Percentiles rank a stretch among this genome's conserved stretches.
Evolutionary conservation across 2,797 vertebrate genomes (phyloP).

Genomic region (Podargus strigoides): DNA sequence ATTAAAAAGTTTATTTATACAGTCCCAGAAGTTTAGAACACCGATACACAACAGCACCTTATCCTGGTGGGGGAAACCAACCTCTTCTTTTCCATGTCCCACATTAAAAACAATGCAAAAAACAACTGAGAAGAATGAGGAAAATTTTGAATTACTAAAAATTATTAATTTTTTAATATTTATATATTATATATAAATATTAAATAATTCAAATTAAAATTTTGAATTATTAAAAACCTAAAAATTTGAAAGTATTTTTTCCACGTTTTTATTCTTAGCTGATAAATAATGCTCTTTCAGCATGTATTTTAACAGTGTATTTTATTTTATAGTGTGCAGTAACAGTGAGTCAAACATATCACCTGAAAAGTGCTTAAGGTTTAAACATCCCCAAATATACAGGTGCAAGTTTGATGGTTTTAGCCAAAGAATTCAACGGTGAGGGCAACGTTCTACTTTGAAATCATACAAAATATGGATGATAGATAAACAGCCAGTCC

Average conservation of each 20-base stretch:
- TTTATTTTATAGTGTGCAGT: neutral
- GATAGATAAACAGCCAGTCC: neutral
- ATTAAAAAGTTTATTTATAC: neutral
- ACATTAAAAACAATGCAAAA: neutral
- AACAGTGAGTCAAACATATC: neutral
- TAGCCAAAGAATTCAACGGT: neutral
- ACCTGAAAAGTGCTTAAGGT: neutral
- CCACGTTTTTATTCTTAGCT: neutral
- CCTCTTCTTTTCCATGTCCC: neutral
- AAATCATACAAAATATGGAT: neutral
- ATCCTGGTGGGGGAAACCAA: neutral
- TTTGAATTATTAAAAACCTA: no score
- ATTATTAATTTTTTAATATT: no score
- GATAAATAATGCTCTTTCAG: conserved; percentile 10
- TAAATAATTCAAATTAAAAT: no score
- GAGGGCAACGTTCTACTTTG: neutral
- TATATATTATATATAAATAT: no score
- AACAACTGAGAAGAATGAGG: neutral
- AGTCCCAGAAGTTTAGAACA: neutral
- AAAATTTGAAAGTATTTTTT: neutral
- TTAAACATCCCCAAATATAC: neutral
- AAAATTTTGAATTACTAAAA: no score
- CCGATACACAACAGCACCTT: rapidly evolving
- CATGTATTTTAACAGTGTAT: neutral
- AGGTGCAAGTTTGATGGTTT: neutral